Evolutionary conservation across 2,113 vertebrate species (phyloP), one percentile per base, ranked within the genome.

Genomic region (Egretta garzetta): DNA sequence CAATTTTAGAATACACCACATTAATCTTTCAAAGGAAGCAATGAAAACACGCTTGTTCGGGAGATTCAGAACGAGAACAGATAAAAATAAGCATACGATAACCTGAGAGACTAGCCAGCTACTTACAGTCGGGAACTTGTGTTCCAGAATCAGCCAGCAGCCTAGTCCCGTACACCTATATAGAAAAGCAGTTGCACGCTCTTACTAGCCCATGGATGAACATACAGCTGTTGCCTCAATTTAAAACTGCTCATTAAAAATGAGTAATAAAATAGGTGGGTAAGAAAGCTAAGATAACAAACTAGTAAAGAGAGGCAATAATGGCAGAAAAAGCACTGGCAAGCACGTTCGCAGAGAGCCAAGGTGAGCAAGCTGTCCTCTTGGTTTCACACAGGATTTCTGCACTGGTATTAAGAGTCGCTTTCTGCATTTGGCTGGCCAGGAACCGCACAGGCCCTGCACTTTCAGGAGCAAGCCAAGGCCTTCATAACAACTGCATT

Each of bases 1-100:
- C 33, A 49, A 39, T 91, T 94, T 85, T 52, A 85, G 52, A 87
- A 47, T 49, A 91, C 43, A 82, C 50, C 35, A 91, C 5, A n/a
- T 22, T 93, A 80, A 93, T 80, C 77, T 75, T 62, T 85, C 87
- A 96, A 90, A 95, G 84, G 67, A 85, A 85, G 49, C 49, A 80
- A 88, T 20, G 77, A 89, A 94, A 95, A 85, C 66, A 90, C 0
- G 11, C 37, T 87, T 87, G 84, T 90, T 64, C 20, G 6, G 53
- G 81, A 94, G 53, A 85, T 70, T 76, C 45, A 45, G 56, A 91
- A 58, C 33, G 79, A 81, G 89, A 79, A 66, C n/a, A 72, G 89
- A 83, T 27, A 14, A 89, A 93, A 91, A 49, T 8, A 93, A 91
- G 32, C 43, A 76, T 11, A 56, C 12, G 52, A 9, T 64, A 90